Evolutionary conservation across 1,140 invertebrate genomes (phyloP).

Genomic region (Drosophila ironensis): DNA sequence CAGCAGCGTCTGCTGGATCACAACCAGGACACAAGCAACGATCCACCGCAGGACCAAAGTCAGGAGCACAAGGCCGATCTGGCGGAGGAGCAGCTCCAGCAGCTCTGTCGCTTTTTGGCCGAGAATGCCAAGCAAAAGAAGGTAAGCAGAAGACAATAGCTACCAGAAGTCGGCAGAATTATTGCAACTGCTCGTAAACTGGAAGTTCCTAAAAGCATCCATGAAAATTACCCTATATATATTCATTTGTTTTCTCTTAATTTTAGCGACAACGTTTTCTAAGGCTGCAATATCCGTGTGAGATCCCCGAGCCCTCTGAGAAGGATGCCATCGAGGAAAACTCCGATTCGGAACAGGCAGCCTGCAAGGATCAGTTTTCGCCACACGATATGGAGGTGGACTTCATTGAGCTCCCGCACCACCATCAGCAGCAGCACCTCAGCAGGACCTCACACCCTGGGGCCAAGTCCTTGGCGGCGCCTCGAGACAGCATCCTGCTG

Average conservation of each 20-base stretch:
- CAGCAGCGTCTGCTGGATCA: constrained; percentile 19
- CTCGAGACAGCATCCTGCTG: constrained; percentile 66
- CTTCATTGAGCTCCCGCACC: constrained; percentile 54
- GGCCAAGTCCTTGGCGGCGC: constrained; percentile 6
- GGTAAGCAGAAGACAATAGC: constrained; percentile 12
- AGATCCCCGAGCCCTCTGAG: not conserved
- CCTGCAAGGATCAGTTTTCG: not conserved
- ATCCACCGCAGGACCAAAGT: not conserved
- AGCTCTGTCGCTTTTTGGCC: constrained; percentile 69
- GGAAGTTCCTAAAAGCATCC: too few species aligned
- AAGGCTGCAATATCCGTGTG: constrained; percentile 27
- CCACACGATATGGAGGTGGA: constrained; percentile 52
- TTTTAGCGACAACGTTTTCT: constrained; percentile 40
- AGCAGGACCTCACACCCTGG: not conserved
- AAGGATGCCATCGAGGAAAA: not conserved
- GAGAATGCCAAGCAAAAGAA: constrained; percentile 69
- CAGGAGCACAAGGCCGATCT: constrained; percentile 27
- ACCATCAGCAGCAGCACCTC: too few species aligned
- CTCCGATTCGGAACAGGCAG: not conserved
- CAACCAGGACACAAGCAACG: not conserved
- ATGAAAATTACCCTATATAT: too few species aligned
- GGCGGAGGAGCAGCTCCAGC: constrained; percentile 63
- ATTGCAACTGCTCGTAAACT: too few species aligned
- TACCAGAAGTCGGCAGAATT: too few species aligned
- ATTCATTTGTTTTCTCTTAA: too few species aligned